Evolutionary conservation across 2,888 invertebrate genomes (phyloP).

Genomic region (Trissoscelio sp.): DNA sequence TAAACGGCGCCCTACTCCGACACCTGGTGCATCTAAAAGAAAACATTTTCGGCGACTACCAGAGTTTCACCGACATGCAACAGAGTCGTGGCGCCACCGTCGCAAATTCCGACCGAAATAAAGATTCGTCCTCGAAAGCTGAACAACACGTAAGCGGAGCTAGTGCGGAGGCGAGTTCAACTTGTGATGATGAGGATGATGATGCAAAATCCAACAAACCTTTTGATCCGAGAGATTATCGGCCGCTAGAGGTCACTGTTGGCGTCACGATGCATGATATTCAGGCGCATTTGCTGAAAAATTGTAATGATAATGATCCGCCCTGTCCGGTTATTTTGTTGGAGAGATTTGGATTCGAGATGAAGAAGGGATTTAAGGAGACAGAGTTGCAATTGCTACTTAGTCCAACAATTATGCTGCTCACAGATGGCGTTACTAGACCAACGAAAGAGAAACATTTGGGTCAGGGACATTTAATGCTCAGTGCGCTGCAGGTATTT

Average conservation of each 20-base stretch:
- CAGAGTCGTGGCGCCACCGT: constrained; percentile 85
- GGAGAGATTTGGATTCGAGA: constrained; percentile 97
- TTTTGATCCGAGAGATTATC: constrained; percentile 94
- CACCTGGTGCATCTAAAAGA: constrained; percentile 96
- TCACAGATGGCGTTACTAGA: constrained; percentile 89
- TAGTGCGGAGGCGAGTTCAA: constrained; percentile 83
- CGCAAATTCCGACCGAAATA: constrained; percentile 76
- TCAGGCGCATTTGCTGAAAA: constrained; percentile 96
- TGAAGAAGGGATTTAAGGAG: constrained; percentile 96
- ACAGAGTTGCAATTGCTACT: constrained; percentile 95
- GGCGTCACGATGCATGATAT: constrained; percentile 97
- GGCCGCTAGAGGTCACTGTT: constrained; percentile 95
- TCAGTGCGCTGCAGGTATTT: constrained; percentile 86
- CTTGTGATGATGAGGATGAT: constrained; percentile 86
- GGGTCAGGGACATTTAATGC: constrained; percentile 92
- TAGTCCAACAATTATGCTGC: constrained; percentile 94
- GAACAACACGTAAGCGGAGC: constrained; percentile 74
- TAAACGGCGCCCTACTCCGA: constrained; percentile 96
- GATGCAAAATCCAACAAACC: constrained; percentile 84
- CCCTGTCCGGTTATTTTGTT: constrained; percentile 95
- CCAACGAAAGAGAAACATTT: constrained; percentile 89
- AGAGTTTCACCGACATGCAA: constrained; percentile 96
- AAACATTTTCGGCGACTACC: constrained; percentile 98
- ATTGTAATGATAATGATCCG: constrained; percentile 94
- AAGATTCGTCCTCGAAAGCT: constrained; percentile 78